Conservation (phyloP, 2,888 invertebrate genomes). For the Amphipyra berbera region DNA sequence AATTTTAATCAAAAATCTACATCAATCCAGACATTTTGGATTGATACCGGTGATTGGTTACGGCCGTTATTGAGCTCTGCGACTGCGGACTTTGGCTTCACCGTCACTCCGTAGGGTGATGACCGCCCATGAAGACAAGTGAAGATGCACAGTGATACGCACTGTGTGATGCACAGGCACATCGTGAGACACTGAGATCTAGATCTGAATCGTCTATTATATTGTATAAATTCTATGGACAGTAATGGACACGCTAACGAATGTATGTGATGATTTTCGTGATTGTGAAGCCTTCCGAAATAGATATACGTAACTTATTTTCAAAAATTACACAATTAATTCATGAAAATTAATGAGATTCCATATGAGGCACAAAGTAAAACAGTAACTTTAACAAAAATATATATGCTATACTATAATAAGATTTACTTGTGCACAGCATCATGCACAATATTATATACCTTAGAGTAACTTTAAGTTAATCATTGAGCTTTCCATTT, state of each 20-base stretch:
- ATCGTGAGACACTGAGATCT: constrained; percentile 9
- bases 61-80: too few species aligned
- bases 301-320: constrained; percentile 53
- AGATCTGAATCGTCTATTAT: constrained; percentile 12
- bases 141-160: too few species aligned
- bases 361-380: constrained; percentile 85
- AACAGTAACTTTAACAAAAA: constrained; percentile 84
- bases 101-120: too few species aligned
- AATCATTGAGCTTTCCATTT: constrained; percentile 89
- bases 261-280: constrained; percentile 69
- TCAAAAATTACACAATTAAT: constrained; percentile 58
- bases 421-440: constrained; percentile 83
- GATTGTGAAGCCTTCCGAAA: constrained; percentile 67
- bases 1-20: too few species aligned
- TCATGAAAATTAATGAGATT: constrained; percentile 83
- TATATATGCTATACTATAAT: constrained; percentile 76
- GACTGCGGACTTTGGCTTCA: too few species aligned
- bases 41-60: too few species aligned
- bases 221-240: constrained; percentile 39
- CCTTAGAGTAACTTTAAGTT: constrained; percentile 87
- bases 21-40: too few species aligned
- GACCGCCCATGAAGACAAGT: background rate
- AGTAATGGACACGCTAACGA: constrained; percentile 39
- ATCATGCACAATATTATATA: constrained; percentile 80
- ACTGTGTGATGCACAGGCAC: constrained; percentile 2